phyloP scores from a whole-genome alignment of 30 jellyfish, hydroid and myxozoan species.

The Cassiopea xamachana region DNA sequence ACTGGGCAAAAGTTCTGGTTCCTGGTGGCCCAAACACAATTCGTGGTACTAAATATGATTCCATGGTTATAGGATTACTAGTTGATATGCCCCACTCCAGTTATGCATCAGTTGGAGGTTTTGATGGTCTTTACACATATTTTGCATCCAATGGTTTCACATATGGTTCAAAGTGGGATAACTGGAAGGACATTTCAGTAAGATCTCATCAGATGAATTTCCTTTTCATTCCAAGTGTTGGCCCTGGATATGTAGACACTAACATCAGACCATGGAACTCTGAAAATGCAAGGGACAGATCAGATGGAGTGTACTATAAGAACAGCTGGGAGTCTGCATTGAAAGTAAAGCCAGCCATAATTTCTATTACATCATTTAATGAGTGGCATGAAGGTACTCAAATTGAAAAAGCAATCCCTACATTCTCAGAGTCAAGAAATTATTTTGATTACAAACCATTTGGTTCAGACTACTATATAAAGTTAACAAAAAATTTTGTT shows the following conservation, averaged over 20 bases:
- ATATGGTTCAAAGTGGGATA: slow-evolving; percentile 88
- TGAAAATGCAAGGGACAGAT: slow-evolving; percentile 84
- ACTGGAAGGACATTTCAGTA: slow-evolving; percentile 77
- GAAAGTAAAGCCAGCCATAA: slow-evolving; percentile 51
- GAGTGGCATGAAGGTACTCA: slow-evolving; percentile 99
- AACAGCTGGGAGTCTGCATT: slow-evolving; percentile 87
- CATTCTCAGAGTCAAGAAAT: slow-evolving; percentile 3
- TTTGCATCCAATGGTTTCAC: slow-evolving; percentile 98
- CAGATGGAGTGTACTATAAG: slow-evolving; percentile 76
- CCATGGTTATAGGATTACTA: slow-evolving; percentile 77
- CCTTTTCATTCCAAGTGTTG: slow-evolving; percentile 92
- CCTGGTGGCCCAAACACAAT: slow-evolving; percentile 69
- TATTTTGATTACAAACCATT: slow-evolving; percentile 82
- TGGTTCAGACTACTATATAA: slow-evolving; percentile 75
- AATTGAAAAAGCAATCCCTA: slow-evolving; percentile 90
- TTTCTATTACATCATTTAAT: slow-evolving; percentile 93
- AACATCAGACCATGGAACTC: slow-evolving; percentile 96
- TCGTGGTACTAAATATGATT: slow-evolving; percentile 86
- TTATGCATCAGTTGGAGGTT: slow-evolving; percentile 80
- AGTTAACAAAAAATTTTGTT: slow-evolving; percentile 58
- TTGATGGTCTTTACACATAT: slow-evolving; percentile 97
- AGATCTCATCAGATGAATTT: slow-evolving; percentile 54
- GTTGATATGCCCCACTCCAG: slow-evolving; percentile 74
- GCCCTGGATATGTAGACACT: slow-evolving; percentile 97
- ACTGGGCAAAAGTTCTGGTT: slow-evolving; percentile 78